A percentile compares a stretch with the other conserved stretches of the same genome.
phyloP scores from a whole-genome alignment of 2,888 invertebrate genomes.

The Dicranocentrus wangi region DNA sequence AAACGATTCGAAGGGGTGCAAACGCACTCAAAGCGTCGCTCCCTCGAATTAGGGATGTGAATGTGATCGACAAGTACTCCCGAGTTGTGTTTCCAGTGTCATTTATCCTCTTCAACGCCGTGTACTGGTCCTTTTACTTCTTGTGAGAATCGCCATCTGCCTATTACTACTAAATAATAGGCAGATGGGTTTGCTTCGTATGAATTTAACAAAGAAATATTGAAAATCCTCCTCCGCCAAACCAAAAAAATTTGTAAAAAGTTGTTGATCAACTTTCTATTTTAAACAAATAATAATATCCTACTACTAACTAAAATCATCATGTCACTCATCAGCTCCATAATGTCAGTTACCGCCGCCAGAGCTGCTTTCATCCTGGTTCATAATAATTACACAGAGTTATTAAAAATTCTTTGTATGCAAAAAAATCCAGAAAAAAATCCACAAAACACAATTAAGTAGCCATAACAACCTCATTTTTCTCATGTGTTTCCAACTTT shows the following conservation, averaged over 20 bases:
- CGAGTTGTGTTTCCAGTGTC: slow-evolving; percentile 96
- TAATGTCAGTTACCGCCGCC: too few relatives aligned
- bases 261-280: neutral
- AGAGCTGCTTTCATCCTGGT: too few relatives aligned
- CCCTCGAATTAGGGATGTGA: slow-evolving; percentile 97
- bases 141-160: slow-evolving; percentile 73
- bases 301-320: too few relatives aligned
- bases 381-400: too few relatives aligned
- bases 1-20: slow-evolving; percentile 88
- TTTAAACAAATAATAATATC: too few relatives aligned
- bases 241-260: neutral
- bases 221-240: too few relatives aligned
- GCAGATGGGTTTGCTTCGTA: slow-evolving; percentile 65
- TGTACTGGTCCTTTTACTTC: slow-evolving; percentile 96
- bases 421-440: too few relatives aligned
- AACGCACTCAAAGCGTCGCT: slow-evolving; percentile 90
- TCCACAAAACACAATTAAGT: too few relatives aligned
- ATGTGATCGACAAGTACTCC: slow-evolving; percentile 97
- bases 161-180: slow-evolving; percentile 66
- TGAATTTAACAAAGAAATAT: slow-evolving; percentile 1
- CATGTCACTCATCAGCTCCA: too few relatives aligned
- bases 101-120: slow-evolving; percentile 94
- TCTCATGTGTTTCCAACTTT: too few relatives aligned
- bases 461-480: too few relatives aligned
- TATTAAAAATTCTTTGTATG: too few relatives aligned